These are phyloP conservation scores for Pomacea maculata DNA, from an alignment of 1,140 invertebrate species.

Conservation along the genomic window DNA sequence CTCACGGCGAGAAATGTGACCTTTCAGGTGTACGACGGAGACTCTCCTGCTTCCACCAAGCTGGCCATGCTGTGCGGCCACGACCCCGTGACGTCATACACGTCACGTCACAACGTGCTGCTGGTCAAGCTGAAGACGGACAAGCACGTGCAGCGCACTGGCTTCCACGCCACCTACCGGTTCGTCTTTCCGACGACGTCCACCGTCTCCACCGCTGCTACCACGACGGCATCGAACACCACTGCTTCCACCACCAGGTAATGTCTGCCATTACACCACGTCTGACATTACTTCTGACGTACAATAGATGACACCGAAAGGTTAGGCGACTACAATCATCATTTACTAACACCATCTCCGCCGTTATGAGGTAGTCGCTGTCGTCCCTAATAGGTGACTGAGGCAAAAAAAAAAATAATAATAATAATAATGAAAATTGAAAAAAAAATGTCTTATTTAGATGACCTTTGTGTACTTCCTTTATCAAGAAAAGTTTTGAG, in stretches of 20 bases:
- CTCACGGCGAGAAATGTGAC: neutral
- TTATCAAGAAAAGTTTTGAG: too few species aligned
- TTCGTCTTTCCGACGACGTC: conserved; percentile 37
- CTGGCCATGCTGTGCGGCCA: conserved; percentile 40
- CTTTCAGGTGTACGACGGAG: conserved; percentile 36
- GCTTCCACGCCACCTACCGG: conserved; percentile 49
- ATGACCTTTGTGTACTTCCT: too few species aligned
- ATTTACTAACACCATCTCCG: too few species aligned
- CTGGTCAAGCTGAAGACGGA: conserved; percentile 42
- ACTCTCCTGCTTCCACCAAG: conserved; percentile 20
- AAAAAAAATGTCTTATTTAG: too few species aligned
- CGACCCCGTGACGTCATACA: conserved; percentile 28
- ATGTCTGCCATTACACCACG: neutral
- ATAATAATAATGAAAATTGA: too few species aligned
- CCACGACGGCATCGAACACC: neutral
- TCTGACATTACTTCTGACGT: too few species aligned
- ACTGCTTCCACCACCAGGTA: neutral
- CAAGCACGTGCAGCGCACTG: conserved; percentile 40
- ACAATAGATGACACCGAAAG: too few species aligned
- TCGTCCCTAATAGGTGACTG: neutral
- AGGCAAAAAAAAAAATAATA: neutral
- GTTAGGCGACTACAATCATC: too few species aligned
- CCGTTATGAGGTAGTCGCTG: too few species aligned
- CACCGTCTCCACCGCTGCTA: conserved; percentile 24
- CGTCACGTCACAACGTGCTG: conserved; percentile 36